phyloP scores from a whole-genome alignment of 2,113 vertebrate genomes.

The Hystrix brachyura region DNA sequence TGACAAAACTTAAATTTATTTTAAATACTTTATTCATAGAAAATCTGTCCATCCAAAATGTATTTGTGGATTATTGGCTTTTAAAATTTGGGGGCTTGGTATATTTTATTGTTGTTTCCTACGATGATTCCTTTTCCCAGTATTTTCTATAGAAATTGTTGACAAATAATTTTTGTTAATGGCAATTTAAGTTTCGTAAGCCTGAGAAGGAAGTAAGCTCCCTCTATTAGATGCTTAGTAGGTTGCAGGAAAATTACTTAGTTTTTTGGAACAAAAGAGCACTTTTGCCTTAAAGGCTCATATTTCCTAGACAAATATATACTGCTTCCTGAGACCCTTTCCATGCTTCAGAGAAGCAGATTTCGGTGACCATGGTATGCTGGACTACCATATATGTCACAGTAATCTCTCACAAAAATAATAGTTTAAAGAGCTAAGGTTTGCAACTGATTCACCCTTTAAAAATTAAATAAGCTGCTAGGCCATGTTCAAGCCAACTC shows the following conservation, averaged over 20 bases:
- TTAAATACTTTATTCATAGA: neutral
- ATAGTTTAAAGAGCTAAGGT: conserved; percentile 7
- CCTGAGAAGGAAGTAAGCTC: neutral
- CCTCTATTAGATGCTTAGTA: neutral
- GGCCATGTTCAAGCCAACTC: neutral
- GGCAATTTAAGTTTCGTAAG: neutral
- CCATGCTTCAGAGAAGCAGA: neutral
- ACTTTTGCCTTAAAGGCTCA: neutral
- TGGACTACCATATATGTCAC: neutral
- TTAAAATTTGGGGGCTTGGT: neutral
- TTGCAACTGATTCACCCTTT: neutral
- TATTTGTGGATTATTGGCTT: neutral
- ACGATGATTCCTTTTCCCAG: neutral
- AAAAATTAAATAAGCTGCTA: neutral
- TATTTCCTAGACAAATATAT: neutral
- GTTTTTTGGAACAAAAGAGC: neutral
- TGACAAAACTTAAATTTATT: neutral
- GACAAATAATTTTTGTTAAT: conserved; percentile 10
- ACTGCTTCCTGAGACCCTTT: neutral
- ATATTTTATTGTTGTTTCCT: neutral
- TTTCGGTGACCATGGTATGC: neutral
- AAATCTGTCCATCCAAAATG: neutral
- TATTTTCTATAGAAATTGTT: neutral
- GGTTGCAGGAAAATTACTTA: neutral
- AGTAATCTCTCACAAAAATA: neutral